Evolutionary conservation across 2,888 invertebrate species (phyloP).

Genomic region (Phrixothrix hirtus): DNA sequence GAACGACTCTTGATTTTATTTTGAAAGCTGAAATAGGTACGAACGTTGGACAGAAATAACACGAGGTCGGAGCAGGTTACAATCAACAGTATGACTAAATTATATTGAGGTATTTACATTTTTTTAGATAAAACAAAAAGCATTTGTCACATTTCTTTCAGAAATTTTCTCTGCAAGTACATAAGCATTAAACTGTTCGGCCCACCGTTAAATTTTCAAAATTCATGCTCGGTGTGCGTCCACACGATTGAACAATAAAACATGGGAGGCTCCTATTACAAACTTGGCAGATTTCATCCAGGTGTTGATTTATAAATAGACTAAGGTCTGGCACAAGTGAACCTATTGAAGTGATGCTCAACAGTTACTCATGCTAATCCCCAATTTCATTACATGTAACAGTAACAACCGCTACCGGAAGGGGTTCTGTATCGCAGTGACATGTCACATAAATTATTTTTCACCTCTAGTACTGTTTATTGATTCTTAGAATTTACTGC

Average conservation of each 20-base stretch:
- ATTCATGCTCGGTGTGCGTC: constrained; percentile 4
- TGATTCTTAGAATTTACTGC: no score
- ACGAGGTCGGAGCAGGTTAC: constrained; percentile 42
- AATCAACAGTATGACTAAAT: constrained; percentile 31
- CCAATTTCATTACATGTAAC: not conserved
- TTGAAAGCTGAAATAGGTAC: constrained; percentile 47
- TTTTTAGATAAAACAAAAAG: no score
- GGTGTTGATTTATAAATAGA: constrained; percentile 31
- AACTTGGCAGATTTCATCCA: constrained; percentile 29
- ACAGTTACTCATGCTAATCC: not conserved
- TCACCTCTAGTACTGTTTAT: no score
- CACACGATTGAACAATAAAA: constrained; percentile 22
- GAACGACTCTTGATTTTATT: constrained; percentile 42
- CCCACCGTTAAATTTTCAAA: no score
- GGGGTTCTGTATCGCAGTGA: no score
- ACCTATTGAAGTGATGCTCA: not conserved
- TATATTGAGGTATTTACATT: constrained; percentile 21
- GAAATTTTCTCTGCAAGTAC: no score
- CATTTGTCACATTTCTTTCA: not conserved
- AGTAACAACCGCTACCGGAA: not conserved
- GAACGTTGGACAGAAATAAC: constrained; percentile 47
- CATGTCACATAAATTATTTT: no score
- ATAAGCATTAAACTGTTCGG: no score
- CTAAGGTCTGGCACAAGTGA: not conserved
- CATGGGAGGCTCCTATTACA: constrained; percentile 15